Evolutionary conservation across 1,140 invertebrate genomes (phyloP).

Genomic region (Acromyrmex echinatior): DNA sequence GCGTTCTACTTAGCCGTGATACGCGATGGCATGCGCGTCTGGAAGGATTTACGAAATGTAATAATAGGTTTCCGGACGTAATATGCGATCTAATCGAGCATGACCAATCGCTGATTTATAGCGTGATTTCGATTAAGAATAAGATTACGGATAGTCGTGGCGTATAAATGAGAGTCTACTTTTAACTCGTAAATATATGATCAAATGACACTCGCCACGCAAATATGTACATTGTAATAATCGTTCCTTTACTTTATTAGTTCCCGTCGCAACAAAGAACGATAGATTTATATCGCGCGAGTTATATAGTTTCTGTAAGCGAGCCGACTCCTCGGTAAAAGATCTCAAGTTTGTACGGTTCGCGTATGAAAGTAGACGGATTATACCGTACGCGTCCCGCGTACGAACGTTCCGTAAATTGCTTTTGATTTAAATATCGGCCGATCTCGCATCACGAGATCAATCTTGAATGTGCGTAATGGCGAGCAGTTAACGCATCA

Average conservation of each 20-base stretch:
- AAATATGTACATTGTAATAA: neutral
- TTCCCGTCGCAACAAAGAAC: neutral
- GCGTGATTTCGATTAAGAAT: slow-evolving; percentile 57
- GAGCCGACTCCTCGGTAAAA: neutral
- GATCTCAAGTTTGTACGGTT: slow-evolving; percentile 21
- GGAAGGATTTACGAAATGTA: slow-evolving; percentile 69
- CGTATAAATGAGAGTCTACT: neutral
- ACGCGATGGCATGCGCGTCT: slow-evolving; percentile 43
- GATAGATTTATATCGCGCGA: slow-evolving; percentile 2
- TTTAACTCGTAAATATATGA: slow-evolving; percentile 17
- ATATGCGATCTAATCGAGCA: slow-evolving; percentile 70
- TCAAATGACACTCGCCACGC: slow-evolving; percentile 20
- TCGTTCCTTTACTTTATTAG: neutral
- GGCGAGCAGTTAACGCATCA: slow-evolving; percentile 73
- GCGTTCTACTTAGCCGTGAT: slow-evolving; percentile 57
- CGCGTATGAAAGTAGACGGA: slow-evolving; percentile 1
- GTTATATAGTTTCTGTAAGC: neutral
- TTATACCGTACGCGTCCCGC: neutral
- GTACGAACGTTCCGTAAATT: slow-evolving; percentile 60
- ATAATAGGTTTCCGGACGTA: slow-evolving; percentile 71
- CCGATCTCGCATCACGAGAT: slow-evolving; percentile 63
- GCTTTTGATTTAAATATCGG: slow-evolving; percentile 73
- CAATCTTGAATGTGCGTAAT: slow-evolving; percentile 69
- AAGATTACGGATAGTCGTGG: slow-evolving; percentile 21
- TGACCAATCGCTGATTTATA: slow-evolving; percentile 68